Evolutionary conservation across 2,888 invertebrate genomes (phyloP).

Genomic region (Odontomyia ornata): DNA sequence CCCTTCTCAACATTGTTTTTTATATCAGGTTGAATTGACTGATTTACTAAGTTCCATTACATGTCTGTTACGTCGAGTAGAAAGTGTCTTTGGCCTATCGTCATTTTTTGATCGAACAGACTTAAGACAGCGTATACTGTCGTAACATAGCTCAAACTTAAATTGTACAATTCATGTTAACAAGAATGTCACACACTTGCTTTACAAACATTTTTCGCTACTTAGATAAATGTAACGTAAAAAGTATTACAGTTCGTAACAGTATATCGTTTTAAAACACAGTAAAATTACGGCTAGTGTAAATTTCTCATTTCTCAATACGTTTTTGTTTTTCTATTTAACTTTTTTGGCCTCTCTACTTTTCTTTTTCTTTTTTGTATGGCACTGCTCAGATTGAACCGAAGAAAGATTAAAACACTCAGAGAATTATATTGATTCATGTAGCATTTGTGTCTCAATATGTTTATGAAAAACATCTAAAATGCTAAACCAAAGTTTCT

Average conservation of each 20-base stretch:
- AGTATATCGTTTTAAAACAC: constrained; percentile 1
- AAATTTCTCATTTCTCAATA: background rate
- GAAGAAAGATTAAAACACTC: constrained; percentile 19
- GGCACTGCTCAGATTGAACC: constrained; percentile 29
- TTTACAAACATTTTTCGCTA: background rate
- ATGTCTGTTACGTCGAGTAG: background rate
- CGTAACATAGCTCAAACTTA: background rate
- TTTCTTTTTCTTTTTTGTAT: constrained; percentile 11
- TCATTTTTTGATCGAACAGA: no score
- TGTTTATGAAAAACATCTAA: constrained; percentile 36
- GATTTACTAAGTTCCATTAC: background rate
- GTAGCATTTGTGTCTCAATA: background rate
- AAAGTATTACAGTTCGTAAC: background rate
- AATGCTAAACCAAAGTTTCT: constrained; percentile 41
- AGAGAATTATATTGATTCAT: constrained; percentile 21
- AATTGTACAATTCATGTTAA: background rate
- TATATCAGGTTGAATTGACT: background rate
- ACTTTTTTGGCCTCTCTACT: constrained; percentile 29
- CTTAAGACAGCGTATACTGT: background rate
- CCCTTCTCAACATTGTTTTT: no score
- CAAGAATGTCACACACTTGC: background rate
- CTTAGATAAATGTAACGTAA: constrained; percentile 2
- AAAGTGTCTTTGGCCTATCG: no score
- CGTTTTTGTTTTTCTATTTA: background rate
- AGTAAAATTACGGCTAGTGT: constrained; percentile 21